These are phyloP conservation scores for Eristalis tenax DNA, from an alignment of 2,888 invertebrate genomes.

Conservation along the genomic window DNA sequence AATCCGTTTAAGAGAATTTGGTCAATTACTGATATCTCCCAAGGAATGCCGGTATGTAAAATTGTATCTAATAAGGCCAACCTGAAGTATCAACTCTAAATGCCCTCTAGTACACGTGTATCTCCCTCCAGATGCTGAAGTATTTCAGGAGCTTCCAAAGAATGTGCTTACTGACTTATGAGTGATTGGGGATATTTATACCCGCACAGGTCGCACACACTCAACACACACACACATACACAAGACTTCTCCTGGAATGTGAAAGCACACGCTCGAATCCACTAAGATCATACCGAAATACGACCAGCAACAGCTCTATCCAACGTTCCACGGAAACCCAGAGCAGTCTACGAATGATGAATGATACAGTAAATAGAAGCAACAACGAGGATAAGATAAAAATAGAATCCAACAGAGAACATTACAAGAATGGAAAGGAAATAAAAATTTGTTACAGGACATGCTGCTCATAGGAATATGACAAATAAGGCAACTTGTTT, in stretches of 20 bases:
- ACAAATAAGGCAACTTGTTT: constrained; percentile 67
- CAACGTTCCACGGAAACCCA: constrained; percentile 4
- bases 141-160: not conserved
- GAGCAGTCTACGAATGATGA: constrained; percentile 17
- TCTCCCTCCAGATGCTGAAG: not conserved
- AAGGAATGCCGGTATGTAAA: not conserved
- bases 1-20: not conserved
- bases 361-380: constrained; percentile 35
- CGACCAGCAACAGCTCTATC: constrained; percentile 33
- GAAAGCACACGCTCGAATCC: constrained; percentile 3
- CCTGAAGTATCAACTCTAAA: not conserved
- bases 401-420: not conserved
- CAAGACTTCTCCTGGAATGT: not conserved
- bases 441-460: constrained; percentile 49
- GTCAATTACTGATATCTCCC: not conserved
- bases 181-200: not conserved
- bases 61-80: not conserved
- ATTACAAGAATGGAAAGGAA: not conserved
- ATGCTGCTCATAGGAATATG: constrained; percentile 53
- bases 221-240: not conserved
- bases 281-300: constrained; percentile 8
- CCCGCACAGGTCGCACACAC: not conserved
- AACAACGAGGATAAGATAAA: constrained; percentile 4
- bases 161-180: not conserved
- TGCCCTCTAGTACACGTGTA: not conserved